Evolutionary conservation across 2,888 invertebrate genomes (phyloP).

Genomic region (Orthosia incerta): DNA sequence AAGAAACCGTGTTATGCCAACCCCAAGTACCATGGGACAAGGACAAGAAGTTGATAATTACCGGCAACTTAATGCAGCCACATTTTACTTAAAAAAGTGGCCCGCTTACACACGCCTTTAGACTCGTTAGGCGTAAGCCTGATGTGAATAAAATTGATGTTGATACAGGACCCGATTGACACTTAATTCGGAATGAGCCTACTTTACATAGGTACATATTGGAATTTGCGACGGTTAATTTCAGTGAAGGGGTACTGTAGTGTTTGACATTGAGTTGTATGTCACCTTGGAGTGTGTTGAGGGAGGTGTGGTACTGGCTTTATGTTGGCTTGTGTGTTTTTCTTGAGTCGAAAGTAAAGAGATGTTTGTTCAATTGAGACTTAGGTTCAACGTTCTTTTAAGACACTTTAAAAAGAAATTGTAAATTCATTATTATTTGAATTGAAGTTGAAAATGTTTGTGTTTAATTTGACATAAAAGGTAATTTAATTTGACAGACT

Average conservation of each 20-base stretch:
- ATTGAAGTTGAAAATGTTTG: neutral
- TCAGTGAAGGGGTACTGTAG: constrained; percentile 46
- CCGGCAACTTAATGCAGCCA: neutral
- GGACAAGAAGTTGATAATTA: too few relatives aligned
- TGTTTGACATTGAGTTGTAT: constrained; percentile 47
- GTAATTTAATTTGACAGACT: neutral
- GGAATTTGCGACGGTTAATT: constrained; percentile 55
- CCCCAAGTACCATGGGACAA: too few relatives aligned
- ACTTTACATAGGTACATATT: constrained; percentile 62
- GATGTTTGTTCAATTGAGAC: neutral
- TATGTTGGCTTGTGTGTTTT: neutral
- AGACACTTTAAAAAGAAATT: neutral
- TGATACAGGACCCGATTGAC: constrained; percentile 67
- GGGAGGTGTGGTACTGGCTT: neutral
- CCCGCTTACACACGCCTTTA: constrained; percentile 17
- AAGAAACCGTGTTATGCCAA: too few relatives aligned
- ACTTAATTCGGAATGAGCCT: constrained; percentile 61
- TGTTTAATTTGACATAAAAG: neutral
- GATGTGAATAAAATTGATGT: constrained; percentile 74
- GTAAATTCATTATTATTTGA: neutral
- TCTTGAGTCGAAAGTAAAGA: neutral
- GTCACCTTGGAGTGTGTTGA: constrained; percentile 36
- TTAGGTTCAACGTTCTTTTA: neutral
- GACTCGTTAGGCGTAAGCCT: constrained; percentile 64
- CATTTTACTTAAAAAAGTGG: neutral